phyloP scores from a whole-genome alignment of 35 echinoderm and acorn worm genomes.

The Amphiura filiformis region DNA sequence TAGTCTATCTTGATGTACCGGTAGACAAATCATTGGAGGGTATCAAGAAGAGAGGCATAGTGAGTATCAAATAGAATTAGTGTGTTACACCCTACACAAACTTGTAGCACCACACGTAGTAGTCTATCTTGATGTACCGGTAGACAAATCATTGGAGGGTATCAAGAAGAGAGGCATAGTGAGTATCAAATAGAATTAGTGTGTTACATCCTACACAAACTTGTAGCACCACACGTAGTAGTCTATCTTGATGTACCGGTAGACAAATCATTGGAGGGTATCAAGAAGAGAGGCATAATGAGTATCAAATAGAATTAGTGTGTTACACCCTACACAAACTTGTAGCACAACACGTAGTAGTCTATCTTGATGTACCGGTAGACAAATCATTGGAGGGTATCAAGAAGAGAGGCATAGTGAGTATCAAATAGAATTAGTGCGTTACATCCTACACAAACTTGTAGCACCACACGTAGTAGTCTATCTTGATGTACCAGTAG shows the following conservation, averaged over 20 bases:
- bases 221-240: slow-evolving; percentile 65
- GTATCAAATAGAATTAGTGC: background rate
- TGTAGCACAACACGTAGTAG: slow-evolving; percentile 56
- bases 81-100: slow-evolving; percentile 26
- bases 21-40: slow-evolving; percentile 45
- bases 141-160: slow-evolving; percentile 42
- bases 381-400: slow-evolving; percentile 49
- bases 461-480: slow-evolving; percentile 69
- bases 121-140: slow-evolving; percentile 76
- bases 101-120: slow-evolving; percentile 65
- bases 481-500: slow-evolving; percentile 78
- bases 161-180: slow-evolving; percentile 81
- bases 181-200: slow-evolving; percentile 3
- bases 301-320: background rate
- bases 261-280: slow-evolving; percentile 39
- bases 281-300: slow-evolving; percentile 80
- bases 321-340: slow-evolving; percentile 40
- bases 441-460: slow-evolving; percentile 37
- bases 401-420: slow-evolving; percentile 79
- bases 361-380: slow-evolving; percentile 79
- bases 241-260: slow-evolving; percentile 80
- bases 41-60: slow-evolving; percentile 74
- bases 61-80: slow-evolving; percentile 23
- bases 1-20: slow-evolving; percentile 80
- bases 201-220: slow-evolving; percentile 23